phyloP scores from a whole-genome alignment of 2,797 vertebrate species.

The Pipistrellus pipistrellus region DNA sequence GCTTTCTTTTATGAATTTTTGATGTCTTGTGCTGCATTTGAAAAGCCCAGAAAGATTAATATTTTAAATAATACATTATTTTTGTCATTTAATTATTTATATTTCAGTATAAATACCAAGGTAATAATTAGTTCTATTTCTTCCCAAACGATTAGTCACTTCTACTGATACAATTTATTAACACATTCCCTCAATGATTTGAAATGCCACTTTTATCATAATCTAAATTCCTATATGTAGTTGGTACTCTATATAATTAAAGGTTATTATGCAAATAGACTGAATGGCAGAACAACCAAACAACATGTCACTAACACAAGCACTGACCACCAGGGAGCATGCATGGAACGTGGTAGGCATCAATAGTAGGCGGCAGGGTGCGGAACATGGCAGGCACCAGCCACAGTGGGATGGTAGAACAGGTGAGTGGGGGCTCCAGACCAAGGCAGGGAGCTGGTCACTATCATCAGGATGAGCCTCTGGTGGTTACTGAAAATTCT shows the following conservation, averaged over 20 bases:
- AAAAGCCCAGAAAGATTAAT: not conserved
- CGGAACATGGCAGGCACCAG: too few species aligned
- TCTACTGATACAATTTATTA: not conserved
- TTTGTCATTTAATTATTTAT: constrained; percentile 17
- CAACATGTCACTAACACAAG: too few species aligned
- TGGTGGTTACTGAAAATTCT: too few species aligned
- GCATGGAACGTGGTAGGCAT: too few species aligned
- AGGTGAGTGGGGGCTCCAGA: too few species aligned
- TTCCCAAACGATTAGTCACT: not conserved
- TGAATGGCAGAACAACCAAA: too few species aligned
- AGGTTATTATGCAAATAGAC: too few species aligned
- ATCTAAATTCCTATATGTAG: not conserved
- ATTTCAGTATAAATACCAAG: not conserved
- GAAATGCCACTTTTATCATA: not conserved
- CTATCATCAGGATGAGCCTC: too few species aligned
- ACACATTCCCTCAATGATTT: not conserved
- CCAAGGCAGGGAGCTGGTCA: too few species aligned
- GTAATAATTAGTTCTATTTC: not conserved
- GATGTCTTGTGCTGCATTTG: not conserved
- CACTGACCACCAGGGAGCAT: too few species aligned
- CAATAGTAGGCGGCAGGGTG: too few species aligned
- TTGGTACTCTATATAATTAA: not conserved
- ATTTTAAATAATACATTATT: not conserved
- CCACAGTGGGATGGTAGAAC: too few species aligned
- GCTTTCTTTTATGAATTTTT: not conserved